phyloP scores from a whole-genome alignment of 2,888 invertebrate species.

The Melolontha melolontha region DNA sequence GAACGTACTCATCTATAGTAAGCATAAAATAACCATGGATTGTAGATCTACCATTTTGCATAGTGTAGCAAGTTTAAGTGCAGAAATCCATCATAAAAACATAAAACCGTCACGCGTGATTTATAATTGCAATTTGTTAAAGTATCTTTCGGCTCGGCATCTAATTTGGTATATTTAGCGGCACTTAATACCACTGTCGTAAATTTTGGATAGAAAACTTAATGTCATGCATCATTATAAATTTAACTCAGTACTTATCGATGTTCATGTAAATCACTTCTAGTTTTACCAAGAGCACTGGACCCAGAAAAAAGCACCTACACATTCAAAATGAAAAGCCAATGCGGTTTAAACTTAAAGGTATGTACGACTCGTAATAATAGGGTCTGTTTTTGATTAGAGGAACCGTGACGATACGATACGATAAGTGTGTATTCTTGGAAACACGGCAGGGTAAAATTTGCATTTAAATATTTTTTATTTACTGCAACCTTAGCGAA shows the following conservation, averaged over 20 bases:
- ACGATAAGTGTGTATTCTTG: too few relatives aligned
- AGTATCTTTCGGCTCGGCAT: conserved; percentile 39
- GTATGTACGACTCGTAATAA: too few relatives aligned
- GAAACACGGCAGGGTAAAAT: too few relatives aligned
- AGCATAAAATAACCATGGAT: not conserved
- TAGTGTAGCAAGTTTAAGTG: too few relatives aligned
- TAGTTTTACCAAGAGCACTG: too few relatives aligned
- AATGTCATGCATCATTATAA: conserved; percentile 20
- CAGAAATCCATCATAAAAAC: conserved; percentile 33
- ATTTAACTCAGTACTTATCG: conserved; percentile 11
- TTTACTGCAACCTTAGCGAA: too few relatives aligned
- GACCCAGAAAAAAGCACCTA: too few relatives aligned
- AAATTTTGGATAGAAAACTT: conserved; percentile 39
- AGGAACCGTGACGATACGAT: too few relatives aligned
- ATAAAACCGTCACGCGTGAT: conserved; percentile 39
- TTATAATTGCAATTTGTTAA: conserved; percentile 42
- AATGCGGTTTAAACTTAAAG: too few relatives aligned
- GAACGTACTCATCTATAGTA: not conserved
- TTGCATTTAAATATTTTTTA: too few relatives aligned
- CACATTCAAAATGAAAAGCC: too few relatives aligned
- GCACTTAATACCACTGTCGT: conserved; percentile 37
- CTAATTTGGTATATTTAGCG: conserved; percentile 45
- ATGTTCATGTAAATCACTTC: conserved; percentile 12
- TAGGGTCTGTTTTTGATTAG: too few relatives aligned
- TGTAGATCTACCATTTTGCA: not conserved